Evolutionary conservation across 2,113 vertebrate genomes (phyloP).

Genomic region (Oreotragus oreotragus): DNA sequence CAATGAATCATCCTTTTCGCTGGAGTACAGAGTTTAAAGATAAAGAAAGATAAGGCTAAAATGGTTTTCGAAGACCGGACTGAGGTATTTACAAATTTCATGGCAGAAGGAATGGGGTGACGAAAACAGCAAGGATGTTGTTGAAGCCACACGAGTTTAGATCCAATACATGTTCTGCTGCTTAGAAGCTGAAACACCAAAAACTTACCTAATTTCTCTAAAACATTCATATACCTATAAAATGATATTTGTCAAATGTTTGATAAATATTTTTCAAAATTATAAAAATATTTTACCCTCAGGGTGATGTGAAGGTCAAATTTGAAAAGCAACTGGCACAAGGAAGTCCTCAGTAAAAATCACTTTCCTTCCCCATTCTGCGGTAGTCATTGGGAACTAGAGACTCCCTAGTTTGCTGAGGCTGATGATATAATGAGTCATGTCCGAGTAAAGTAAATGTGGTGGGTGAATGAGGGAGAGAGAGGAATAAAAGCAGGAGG

Average conservation of each 20-base stretch:
- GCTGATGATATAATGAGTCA: background rate
- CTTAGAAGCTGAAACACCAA: background rate
- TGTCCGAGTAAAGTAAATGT: background rate
- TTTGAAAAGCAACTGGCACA: background rate
- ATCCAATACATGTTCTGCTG: background rate
- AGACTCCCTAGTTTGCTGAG: background rate
- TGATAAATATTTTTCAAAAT: conserved; percentile 35
- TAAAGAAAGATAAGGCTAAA: background rate
- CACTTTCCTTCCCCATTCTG: background rate
- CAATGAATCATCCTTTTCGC: background rate
- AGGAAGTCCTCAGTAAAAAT: background rate
- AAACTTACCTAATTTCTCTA: background rate
- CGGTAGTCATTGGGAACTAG: background rate
- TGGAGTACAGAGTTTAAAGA: background rate
- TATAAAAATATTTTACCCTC: background rate
- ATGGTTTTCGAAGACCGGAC: background rate
- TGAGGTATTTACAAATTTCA: background rate
- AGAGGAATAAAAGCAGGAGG: background rate
- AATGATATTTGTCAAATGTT: background rate
- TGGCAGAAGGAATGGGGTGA: background rate
- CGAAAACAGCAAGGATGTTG: background rate
- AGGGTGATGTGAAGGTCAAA: background rate
- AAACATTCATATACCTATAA: background rate
- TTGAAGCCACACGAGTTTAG: background rate
- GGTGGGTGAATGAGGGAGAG: background rate